phyloP scores from a whole-genome alignment of 1,140 invertebrate genomes.

The Halictus rubicundus region DNA sequence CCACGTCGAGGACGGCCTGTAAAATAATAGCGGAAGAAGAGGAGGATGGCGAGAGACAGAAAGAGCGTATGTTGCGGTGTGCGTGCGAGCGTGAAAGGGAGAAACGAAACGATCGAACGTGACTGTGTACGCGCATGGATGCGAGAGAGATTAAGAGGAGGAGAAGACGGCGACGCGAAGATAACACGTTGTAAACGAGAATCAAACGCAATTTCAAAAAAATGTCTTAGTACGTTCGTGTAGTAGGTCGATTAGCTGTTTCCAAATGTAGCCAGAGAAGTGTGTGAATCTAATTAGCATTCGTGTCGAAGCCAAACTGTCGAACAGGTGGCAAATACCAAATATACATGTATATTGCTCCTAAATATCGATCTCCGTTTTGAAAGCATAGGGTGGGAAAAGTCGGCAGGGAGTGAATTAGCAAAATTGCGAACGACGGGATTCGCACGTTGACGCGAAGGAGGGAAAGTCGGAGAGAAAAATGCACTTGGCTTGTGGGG shows the following conservation, averaged over 20 bases:
- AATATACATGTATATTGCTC: slow-evolving; percentile 49
- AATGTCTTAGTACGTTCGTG: slow-evolving; percentile 35
- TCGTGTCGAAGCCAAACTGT: slow-evolving; percentile 46
- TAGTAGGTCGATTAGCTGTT: slow-evolving; percentile 50
- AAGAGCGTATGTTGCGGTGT: neutral
- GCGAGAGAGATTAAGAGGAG: neutral
- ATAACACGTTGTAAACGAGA: slow-evolving; percentile 1
- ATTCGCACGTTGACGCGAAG: neutral
- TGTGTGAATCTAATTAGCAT: slow-evolving; percentile 50
- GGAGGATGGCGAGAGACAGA: neutral
- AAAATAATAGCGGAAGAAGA: neutral
- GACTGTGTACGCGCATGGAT: neutral
- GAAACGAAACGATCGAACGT: neutral
- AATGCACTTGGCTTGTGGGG: neutral
- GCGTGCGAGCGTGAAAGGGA: too few relatives aligned
- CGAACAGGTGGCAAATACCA: slow-evolving; percentile 51
- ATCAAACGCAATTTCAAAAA: slow-evolving; percentile 12
- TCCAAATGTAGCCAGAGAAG: slow-evolving; percentile 47
- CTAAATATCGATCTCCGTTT: slow-evolving; percentile 48
- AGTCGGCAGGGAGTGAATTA: neutral
- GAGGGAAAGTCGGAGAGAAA: neutral
- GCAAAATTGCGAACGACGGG: neutral
- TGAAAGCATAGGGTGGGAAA: slow-evolving; percentile 14
- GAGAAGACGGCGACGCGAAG: neutral
- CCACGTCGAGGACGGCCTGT: neutral